These are phyloP conservation scores for Stegastes partitus DNA, from an alignment of 2,113 vertebrate species.

Conservation along the genomic window DNA sequence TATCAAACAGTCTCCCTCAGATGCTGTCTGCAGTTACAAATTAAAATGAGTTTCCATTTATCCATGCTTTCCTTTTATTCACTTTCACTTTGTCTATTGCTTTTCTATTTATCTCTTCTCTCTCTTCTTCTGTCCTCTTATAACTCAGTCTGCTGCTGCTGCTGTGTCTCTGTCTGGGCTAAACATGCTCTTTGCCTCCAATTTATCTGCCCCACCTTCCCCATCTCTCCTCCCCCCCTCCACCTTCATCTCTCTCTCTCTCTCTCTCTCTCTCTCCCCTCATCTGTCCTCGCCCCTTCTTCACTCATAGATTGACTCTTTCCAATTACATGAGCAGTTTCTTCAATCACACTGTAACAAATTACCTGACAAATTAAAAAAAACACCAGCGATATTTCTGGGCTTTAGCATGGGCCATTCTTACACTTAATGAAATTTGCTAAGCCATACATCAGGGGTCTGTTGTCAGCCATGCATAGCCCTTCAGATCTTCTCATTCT, in stretches of 20 bases:
- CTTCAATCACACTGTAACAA: conserved; percentile 82
- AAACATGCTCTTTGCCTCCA: conserved; percentile 48
- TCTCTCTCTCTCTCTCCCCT: conserved; percentile 34
- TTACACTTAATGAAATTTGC: conserved; percentile 83
- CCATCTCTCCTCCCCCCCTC: conserved; percentile 11
- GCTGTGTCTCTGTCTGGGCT: conserved; percentile 36
- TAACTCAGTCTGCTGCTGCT: conserved; percentile 27
- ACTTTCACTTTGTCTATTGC: conserved; percentile 33
- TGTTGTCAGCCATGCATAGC: conserved; percentile 61
- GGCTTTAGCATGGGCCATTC: conserved; percentile 71
- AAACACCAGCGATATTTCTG: conserved; percentile 76
- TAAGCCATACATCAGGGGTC: conserved; percentile 77
- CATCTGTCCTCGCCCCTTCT: conserved; percentile 55
- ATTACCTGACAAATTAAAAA: conserved; percentile 85
- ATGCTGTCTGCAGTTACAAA: conserved; percentile 17
- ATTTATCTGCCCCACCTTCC: conserved; percentile 46
- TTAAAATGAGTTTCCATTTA: conserved; percentile 40
- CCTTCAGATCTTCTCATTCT: conserved; percentile 49
- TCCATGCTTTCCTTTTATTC: conserved; percentile 25
- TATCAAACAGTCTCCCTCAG: conserved; percentile 27
- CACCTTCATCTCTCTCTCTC: conserved; percentile 32
- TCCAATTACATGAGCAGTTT: conserved; percentile 81
- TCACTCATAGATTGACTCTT: conserved; percentile 78
- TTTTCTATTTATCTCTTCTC: conserved; percentile 43
- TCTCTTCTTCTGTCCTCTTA: conserved; percentile 31